Evolutionary conservation across 35 echinoderm and acorn worm genomes (phyloP).

Genomic region (Holothuria glaberrima): DNA sequence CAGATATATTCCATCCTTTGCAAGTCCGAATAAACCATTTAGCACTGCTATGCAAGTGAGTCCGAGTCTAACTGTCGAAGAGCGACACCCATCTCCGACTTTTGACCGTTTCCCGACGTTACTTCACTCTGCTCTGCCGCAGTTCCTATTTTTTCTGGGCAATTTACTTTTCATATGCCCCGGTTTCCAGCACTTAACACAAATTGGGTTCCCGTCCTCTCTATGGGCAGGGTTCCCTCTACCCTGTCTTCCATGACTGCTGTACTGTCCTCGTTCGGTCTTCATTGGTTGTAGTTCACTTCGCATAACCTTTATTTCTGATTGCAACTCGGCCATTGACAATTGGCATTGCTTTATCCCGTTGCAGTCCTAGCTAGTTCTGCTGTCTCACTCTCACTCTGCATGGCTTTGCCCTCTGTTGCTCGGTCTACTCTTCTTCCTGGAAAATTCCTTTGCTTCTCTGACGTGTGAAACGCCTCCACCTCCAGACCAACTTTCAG

Average conservation of each 20-base stretch:
- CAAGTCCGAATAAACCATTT: conserved; percentile 32
- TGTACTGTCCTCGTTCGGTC: neutral
- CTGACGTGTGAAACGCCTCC: too few species aligned
- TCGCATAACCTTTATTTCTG: neutral
- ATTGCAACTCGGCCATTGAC: too few species aligned
- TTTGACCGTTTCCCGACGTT: neutral
- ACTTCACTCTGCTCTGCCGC: neutral
- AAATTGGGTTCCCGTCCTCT: conserved; percentile 31
- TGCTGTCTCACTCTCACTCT: too few species aligned
- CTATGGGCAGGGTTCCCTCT: neutral
- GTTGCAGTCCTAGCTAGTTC: too few species aligned
- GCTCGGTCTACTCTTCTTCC: too few species aligned
- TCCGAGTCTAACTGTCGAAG: conserved; percentile 6
- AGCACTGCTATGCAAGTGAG: conserved; percentile 22
- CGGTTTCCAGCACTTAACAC: conserved; percentile 29
- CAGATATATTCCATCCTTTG: conserved; percentile 45
- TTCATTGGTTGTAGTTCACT: neutral
- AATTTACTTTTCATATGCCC: conserved; percentile 41
- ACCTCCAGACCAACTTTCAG: too few species aligned
- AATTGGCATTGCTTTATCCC: neutral
- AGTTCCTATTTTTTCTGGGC: neutral
- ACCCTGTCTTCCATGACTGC: too few species aligned
- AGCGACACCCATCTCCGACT: conserved; percentile 22
- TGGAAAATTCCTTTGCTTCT: too few species aligned
- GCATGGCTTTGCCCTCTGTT: too few species aligned